Evolutionary conservation across 1,140 invertebrate species (phyloP), one percentile per base, ranked within the genome.

Genomic region (Drosophila subobscura): DNA sequence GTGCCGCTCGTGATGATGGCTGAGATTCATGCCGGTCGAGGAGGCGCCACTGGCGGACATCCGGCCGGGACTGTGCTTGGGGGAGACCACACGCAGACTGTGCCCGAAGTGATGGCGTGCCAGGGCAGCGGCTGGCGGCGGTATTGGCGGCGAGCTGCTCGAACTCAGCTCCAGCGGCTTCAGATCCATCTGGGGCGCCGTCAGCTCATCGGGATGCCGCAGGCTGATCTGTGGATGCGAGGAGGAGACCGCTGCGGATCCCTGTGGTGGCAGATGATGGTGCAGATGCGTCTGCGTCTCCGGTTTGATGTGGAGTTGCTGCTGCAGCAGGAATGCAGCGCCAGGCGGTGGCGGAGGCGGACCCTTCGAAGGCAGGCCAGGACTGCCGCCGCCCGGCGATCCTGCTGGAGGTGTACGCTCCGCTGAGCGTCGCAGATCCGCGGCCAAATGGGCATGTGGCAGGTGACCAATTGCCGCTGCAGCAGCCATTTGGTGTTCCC

Each of bases 271-370:
- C 63, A 76, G 67, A 57, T 57, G 66, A 20, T 91, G 90, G 55
- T 91, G 90, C 56, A 91, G 77, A 58, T 90, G 88, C 51, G 85
- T 85, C 54, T 88, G 83, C 23, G 85, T 81, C 55, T 91, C 90
- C 2, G 79, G 79, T 61, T 91, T 91, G 25, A 91, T 91, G 51
- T 91, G 89, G 52, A 91, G 51, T 42, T 91, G 89, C 52, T 91
- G 86, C 22, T 91, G 90, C 61, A 91, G 44, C 53, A 91, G 65
- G 20, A 88, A 91, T 1, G 89, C 81, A 10, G 89, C 79, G 40
- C 71, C 85, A 4, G 83, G 56, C 8, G 81, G 74, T 6, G 75
- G 60, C 8, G 64, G 80, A 6, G 49, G 85, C 16, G 56, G 65
- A 37, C 49, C 63, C 64, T 71, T 88, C 8, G 44, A 57, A n/a